Base-by-base conservation (phyloP, 2,113 vertebrate genomes). In the Gopherus flavomarginatus region DNA sequence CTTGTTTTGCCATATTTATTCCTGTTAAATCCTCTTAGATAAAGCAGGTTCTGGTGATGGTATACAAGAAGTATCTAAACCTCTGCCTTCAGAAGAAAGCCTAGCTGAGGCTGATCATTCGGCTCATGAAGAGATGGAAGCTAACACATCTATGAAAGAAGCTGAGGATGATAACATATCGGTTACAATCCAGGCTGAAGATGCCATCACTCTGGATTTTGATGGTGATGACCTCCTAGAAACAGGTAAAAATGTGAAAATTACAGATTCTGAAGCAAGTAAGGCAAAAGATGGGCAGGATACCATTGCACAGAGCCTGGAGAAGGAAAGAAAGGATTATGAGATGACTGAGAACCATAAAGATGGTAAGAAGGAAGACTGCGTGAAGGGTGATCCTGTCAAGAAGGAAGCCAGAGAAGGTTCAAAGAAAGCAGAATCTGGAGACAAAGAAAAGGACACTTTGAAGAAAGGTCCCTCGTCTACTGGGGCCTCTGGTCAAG, bases 211-310 rank as follows among this genome's bases (percentile, higher is more conserved):
- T 97, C 98, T 99, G 98, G 99, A 99, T 99, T 99, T 99, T 98
- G 99, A 99, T 99, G 99, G 99, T 95, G 99, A 99, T 98, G 99
- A 99, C 98, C 99, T 99, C 98, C 99, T 99, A 98, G 99, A 99
- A 98, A 99, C 99, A 99, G 99, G 99, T 99, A 99, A 99, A 99
- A 99, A 99, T 99, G 98, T 99, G 99, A 99, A 99, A 99, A 99
- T 99, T 99, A 99, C 99, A 99, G 99, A 99, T 99, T 98, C 99
- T 98, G 99, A 99, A 98, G 98, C 98, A 98, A 99, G 98, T 98
- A 99, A 99, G 98, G 98, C 99, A 98, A 99, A 98, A 97, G 99
- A 99, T 97, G 99, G 98, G 98, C 98, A 99, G 97, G 99, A 99
- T 97, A 93, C 98, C 98, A 98, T 98, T 98, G 98, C 98, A 97